Conservation (phyloP, 2,113 vertebrate species). For the Dromiciops gliroides region DNA sequence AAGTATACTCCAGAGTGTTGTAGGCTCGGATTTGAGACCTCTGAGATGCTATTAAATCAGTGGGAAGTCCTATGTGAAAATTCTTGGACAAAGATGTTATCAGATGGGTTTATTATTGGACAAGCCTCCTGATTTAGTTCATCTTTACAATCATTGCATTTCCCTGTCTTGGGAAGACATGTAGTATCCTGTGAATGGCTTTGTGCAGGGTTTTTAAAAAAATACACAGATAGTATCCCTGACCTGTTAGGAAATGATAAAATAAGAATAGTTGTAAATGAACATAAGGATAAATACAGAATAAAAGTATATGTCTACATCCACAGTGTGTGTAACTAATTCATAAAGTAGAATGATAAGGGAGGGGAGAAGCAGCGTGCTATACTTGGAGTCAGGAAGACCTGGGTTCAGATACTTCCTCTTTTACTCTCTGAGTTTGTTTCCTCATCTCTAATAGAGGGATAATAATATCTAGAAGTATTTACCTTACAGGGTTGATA, state of each 20-base stretch:
- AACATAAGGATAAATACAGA: constrained; percentile 2
- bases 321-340: not conserved
- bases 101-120: not conserved
- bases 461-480: not conserved
- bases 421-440: not conserved
- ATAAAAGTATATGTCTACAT: not conserved
- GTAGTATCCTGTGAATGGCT: not conserved
- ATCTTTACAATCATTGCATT: not conserved
- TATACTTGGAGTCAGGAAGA: not conserved
- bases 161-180: not conserved
- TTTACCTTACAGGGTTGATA: not conserved
- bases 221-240: not conserved
- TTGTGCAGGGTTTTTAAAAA: not conserved
- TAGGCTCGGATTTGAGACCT: not conserved
- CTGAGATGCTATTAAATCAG: not conserved
- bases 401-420: not conserved
- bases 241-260: not conserved
- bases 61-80: not conserved
- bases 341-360: constrained; percentile 27
- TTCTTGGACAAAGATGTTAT: not conserved
- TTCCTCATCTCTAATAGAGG: not conserved
- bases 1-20: not conserved
- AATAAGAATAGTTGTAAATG: not conserved
- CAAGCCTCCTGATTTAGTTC: not conserved
- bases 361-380: not conserved